Evolutionary conservation across 1,140 invertebrate species (phyloP), one percentile per base, ranked within the genome.

Genomic region (Venturia canescens): DNA sequence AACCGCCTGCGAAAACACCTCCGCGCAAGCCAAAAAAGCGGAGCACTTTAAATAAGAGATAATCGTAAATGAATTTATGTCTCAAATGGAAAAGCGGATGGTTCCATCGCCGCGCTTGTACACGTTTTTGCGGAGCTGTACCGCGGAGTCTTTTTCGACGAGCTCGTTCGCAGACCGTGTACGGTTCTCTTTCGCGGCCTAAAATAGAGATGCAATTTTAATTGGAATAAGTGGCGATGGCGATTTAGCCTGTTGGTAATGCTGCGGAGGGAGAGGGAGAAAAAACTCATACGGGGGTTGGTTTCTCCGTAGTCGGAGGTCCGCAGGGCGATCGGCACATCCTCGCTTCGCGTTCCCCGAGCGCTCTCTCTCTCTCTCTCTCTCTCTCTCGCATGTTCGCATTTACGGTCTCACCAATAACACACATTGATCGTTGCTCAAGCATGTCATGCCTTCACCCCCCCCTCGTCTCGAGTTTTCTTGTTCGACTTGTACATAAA

Each of bases 171-270:
- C 72, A 57, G 27, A 31, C 72, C 72, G 72, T 75, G 57, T 75
- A 75, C 26, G 72, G 72, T 57, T 60, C 29, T 75, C 26, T 29
- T 23, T 29, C 15, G 72, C 78, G 74, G 70, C 74, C 83, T 85
- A 84, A 86, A 88, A 86, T 86, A 88, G 84, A 88, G 85, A 83
- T 86, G 84, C 83, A 82, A 84, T 87, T 88, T 89, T 88, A 88
- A 89, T 88, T 88, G 85, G 84, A 87, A 87, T 88, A 85, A 86
- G 80, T 84, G 81, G 53, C 44, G 70, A 38, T 84, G 81, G 53
- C 44, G 70, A 38, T 70, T 38, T 21, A 21, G 18, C 67, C 16
- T 23, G 57, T 0, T 21, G 70, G 44, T 5, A 53, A 53, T 53
- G 38, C n/a, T n/a, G 70, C 3, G n/a, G 21, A 11, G 80, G 27